Evolutionary conservation across 2,797 vertebrate species (phyloP), one percentile per base, ranked within the genome.

Genomic region (Pipistrellus pipistrellus): DNA sequence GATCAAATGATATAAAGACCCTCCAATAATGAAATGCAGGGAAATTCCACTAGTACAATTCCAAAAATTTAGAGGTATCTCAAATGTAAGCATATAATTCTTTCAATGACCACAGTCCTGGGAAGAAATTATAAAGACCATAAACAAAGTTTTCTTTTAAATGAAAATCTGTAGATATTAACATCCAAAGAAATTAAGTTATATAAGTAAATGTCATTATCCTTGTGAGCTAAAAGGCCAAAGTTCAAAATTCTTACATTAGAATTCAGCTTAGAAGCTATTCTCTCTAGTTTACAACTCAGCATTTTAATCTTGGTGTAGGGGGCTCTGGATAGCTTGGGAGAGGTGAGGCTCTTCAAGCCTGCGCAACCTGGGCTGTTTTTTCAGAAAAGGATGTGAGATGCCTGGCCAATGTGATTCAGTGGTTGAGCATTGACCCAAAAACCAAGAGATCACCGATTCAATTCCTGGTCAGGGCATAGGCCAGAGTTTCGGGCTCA

Each of bases 151-250:
- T 30, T 62, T 30, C 14, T 38, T 78, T 93, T 59, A 83, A 83
- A 87, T 87, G 41, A 53, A 84, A 87, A 75, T 15, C 0, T 17
- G 69, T 14, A 83, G 20, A 71, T 76, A 76, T 30, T 81, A 66
- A 93, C 75, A 27, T 51, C 32, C 55, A 73, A 62, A 66, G 32
- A 62, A 83, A 41, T 27, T 90, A 27, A 89, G 69, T 95, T 92
- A 55, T 46, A 15, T 71, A 81, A 68, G 46, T 64, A 82, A 76
- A 78, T 72, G 46, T 53, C 46, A 35, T n/a, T 57, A 30, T 46
- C 27, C 8, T 59, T 91, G 14, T 55, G 15, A 41, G 14, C 20
- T 68, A 57, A 84, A 89, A 84, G 48, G 0, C 35, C 30, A 57
- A 48, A 64, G 3, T 71, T 86, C n/a, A 87, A 90, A 90, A 30